Evolutionary conservation across 2,888 invertebrate genomes (phyloP).

Genomic region (Oligia fasciuncula): DNA sequence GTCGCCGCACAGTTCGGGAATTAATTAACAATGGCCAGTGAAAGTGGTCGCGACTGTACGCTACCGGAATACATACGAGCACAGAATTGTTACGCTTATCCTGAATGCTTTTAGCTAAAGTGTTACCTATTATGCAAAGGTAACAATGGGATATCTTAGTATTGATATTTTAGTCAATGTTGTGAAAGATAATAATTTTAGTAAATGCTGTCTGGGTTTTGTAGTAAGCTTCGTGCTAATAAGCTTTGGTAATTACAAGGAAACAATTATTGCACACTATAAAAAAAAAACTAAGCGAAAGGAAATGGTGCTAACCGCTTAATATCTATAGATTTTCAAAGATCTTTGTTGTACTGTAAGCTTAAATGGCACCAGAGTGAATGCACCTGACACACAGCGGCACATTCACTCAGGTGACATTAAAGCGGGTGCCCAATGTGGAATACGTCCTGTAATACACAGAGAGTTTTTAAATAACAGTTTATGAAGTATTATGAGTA

Average conservation of each 20-base stretch:
- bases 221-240: neutral
- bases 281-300: neutral
- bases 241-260: neutral
- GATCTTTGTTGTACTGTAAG: too few relatives aligned
- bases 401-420: too few relatives aligned
- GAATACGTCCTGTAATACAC: neutral
- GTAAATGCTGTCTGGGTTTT: neutral
- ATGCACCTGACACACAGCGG: too few relatives aligned
- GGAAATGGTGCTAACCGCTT: neutral
- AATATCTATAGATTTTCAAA: neutral
- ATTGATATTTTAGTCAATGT: constrained; percentile 39
- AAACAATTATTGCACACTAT: neutral
- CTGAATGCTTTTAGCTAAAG: constrained; percentile 52
- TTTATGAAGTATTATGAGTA: neutral
- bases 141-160: constrained; percentile 51
- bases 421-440: too few relatives aligned
- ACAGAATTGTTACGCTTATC: constrained; percentile 59
- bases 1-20: constrained; percentile 71
- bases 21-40: constrained; percentile 76
- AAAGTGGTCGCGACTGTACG: constrained; percentile 75
- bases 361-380: too few relatives aligned
- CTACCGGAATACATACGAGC: constrained; percentile 58
- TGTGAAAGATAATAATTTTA: constrained; percentile 15
- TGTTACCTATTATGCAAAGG: constrained; percentile 55
- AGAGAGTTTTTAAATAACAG: neutral